Base-by-base conservation (phyloP, 2,888 invertebrate genomes). In the Frankliniella fusca region DNA sequence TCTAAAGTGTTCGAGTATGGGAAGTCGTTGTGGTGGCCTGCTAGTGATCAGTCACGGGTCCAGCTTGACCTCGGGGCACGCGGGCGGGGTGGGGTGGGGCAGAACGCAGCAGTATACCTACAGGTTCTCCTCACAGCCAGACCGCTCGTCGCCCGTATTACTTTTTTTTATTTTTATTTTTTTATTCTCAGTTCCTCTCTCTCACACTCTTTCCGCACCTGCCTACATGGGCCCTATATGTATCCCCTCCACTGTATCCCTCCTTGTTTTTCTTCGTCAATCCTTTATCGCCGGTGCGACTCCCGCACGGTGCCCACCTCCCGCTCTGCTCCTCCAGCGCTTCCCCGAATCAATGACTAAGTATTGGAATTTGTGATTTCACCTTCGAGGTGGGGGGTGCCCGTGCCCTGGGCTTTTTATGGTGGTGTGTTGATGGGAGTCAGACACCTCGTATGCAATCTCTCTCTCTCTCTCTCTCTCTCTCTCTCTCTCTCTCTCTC, bases 361-460 rank as follows among this genome's bases (percentile, higher is more conserved):
- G 70, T 76, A 76, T 61, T 61, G 61, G 61, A 61, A 61, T 76
- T 27, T 76, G 70, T 76, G 70, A 76, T 76, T 76, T 76, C 70
- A 76, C 70, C 70, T 76, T 12, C 23, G 23, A 76, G 70, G 70
- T 27, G 70, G 70, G 70, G 70, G 27, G 70, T n/a, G n/a, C 70
- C 23, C 27, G 70, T 27, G 70, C 27, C 23, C 27, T 15, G 5
- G 54, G 12, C 12, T 76, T 76, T 76, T 76, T 76, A 76, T 27
- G 61, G 12, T 23, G 70, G 23, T 23, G 70, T 27, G 27, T 76
- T 27, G 70, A 27, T 76, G 70, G 70, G 9, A n/a, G n/a, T n/a
- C n/a, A n/a, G n/a, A n/a, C n/a, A n/a, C n/a, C n/a, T n/a, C n/a
- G n/a, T 61, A 61, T 18, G 18, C 61, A 61, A 15, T 61, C 61